Evolutionary conservation across 2,888 invertebrate species (phyloP), one percentile per base, ranked within the genome.

Genomic region (Dioctria linearis): DNA sequence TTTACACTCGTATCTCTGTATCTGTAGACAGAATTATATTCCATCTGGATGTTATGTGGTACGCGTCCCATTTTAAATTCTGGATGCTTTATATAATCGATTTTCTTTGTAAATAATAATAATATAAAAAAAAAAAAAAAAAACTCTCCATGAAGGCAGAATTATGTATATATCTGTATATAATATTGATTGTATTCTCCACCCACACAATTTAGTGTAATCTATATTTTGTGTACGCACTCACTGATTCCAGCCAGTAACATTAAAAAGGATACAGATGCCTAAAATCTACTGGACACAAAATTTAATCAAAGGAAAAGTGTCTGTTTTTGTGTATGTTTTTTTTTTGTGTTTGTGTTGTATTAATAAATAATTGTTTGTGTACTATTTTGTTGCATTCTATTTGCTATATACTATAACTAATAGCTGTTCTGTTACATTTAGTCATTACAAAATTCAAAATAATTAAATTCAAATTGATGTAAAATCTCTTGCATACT

Each of bases 41-140:
- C 63, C 76, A 76, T 87, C 86, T 88, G 86, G 87, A 87, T 87
- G 88, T 87, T 87, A 87, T 87, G 87, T 86, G 87, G 88, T 87
- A 87, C 87, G 86, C 84, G 84, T 83, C 82, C 81, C 49, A 79
- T 54, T 11, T 11, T 81, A 75, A 65, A 66, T 46, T 57, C 39
- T 79, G 57, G 57, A 40, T 79, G 76, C 63, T 76, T 63, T 76
- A 13, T 76, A 63, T 49, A 61, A 51, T 61, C 54, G 57, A 25
- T 25, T 73, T 37, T 71, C 51, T 71, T 73, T 59, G 57, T 73
- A 73, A 73, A 73, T 73, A 73, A 57, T 6, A 25, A 25, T 25
- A 25, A 25, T 25, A 25, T 25, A 25, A 25, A 25, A 25, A 25
- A 25, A 25, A 25, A 25, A 25, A 25, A 25, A 1, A 25, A 25